A percentile compares a stretch with the other conserved stretches of the same genome.
Evolutionary conservation across 2,888 invertebrate species (phyloP).

Genomic region (Ecliptopera silaceata): DNA sequence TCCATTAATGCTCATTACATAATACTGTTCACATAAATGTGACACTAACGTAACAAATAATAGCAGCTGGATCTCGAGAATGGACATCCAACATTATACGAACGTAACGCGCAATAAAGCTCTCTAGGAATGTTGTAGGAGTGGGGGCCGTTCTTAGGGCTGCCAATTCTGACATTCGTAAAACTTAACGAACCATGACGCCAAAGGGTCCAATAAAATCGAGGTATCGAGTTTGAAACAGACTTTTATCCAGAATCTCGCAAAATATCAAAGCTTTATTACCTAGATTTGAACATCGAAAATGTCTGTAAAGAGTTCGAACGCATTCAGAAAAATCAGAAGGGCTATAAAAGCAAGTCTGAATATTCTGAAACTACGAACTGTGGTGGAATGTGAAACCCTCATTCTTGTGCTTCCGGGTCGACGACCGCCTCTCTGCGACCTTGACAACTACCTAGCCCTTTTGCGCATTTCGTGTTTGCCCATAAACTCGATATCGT

Average conservation of each 20-base stretch:
- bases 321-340: background rate
- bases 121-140: constrained; percentile 48
- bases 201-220: background rate
- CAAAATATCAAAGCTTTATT: background rate
- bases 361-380: constrained; percentile 16
- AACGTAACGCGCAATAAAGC: constrained; percentile 53
- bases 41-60: constrained; percentile 31
- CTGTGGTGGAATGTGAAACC: constrained; percentile 24
- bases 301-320: background rate
- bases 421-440: constrained; percentile 56
- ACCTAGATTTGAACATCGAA: background rate
- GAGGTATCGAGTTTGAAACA: background rate
- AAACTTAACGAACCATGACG: background rate
- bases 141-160: constrained; percentile 22
- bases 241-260: background rate
- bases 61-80: constrained; percentile 34
- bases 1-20: constrained; percentile 29
- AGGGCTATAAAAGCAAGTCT: constrained; percentile 2
- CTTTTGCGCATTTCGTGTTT: constrained; percentile 43
- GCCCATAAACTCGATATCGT: constrained; percentile 25
- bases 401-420: constrained; percentile 54
- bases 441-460: constrained; percentile 54
- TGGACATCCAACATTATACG: constrained; percentile 38
- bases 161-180: background rate
- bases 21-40: constrained; percentile 17